These are phyloP conservation scores for Magallana gigas DNA, from an alignment of 1,140 invertebrate species.

Conservation along the genomic window DNA sequence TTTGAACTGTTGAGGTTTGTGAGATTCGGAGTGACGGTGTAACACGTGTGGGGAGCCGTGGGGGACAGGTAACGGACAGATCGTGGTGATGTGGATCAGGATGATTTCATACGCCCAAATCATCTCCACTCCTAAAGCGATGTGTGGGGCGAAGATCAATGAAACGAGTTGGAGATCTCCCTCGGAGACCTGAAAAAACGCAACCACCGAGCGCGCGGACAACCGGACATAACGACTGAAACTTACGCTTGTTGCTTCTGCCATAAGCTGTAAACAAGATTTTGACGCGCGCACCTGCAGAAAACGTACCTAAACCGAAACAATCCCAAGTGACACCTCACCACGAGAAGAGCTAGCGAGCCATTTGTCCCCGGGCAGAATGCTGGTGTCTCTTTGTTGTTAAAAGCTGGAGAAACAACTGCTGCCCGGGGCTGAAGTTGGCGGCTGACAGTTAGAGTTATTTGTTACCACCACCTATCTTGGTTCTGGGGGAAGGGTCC, in stretches of 20 bases:
- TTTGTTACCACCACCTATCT: conserved; percentile 32
- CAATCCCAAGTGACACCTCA: conserved; percentile 36
- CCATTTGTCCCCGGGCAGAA: conserved; percentile 6
- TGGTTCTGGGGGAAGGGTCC: conserved; percentile 26
- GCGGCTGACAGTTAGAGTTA: conserved; percentile 26
- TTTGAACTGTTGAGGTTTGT: too few relatives aligned
- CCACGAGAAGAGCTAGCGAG: conserved; percentile 18
- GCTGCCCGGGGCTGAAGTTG: conserved; percentile 13
- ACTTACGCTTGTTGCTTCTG: not conserved
- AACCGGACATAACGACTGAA: conserved; percentile 14
- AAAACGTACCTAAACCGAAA: conserved; percentile 24
- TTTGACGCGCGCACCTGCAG: conserved; percentile 35
- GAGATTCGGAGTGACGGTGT: not conserved
- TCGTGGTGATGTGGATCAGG: conserved; percentile 3
- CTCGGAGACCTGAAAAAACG: not conserved
- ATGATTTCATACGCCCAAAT: conserved; percentile 27
- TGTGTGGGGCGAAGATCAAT: conserved; percentile 14
- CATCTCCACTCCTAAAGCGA: conserved; percentile 21
- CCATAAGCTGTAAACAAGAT: conserved; percentile 22
- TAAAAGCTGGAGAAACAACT: conserved; percentile 36
- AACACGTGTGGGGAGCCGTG: not conserved
- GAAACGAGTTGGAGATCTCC: not conserved
- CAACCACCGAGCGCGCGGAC: not conserved
- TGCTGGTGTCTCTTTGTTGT: conserved; percentile 30
- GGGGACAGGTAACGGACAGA: conserved; percentile 2